Evolutionary conservation across 2,113 vertebrate species (phyloP), one percentile per base, ranked within the genome.

Genomic region (Psilopsiagon aurifrons): DNA sequence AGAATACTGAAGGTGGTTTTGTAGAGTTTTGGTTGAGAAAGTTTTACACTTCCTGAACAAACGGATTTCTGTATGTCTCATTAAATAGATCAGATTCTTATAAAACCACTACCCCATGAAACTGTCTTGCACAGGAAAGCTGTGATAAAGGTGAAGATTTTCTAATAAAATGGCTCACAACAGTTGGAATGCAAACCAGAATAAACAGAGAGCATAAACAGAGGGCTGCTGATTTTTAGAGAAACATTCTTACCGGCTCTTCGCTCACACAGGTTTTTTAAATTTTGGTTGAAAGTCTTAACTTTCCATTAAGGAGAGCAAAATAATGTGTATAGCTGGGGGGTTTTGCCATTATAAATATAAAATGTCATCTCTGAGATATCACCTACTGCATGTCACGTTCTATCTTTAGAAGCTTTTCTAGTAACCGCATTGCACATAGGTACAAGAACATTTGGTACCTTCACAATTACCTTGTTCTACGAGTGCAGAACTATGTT

Each of bases 201-300:
- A 22, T 63, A 57, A 12, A 55, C 3, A 55, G 29, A 54, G 17
- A 55, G 43, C 59, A 11, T 39, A 51, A 90, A 23, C 41, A 69
- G 33, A 84, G 59, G 63, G 23, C 41, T 66, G 37, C 10, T 31
- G 33, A 41, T 39, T 64, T 80, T 73, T 46, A 80, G 33, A 54
- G 41, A 59, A 83, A 54, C 1, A 3, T 8, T 66, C 9, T 69
- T 41, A 57, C 6, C 54, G 25, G 49, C 29, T 79, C 67, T 64
- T 68, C 39, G 57, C 8, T 52, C 44, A 57, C 35, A 22, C 0
- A 6, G 3, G 17, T 63, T 29, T 55, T 57, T 23, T 0, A 11
- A 54, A 46, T 68, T 75, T 68, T 76, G 29, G 33, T 94, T 90
- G 59, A 7, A 75, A 82, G 25, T 20, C 6, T 70, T 70, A 55